Percentiles rank a stretch among this genome's conserved stretches.
Conservation (phyloP, 2,888 invertebrate species). For the Xanthorhoe spadicearia region DNA sequence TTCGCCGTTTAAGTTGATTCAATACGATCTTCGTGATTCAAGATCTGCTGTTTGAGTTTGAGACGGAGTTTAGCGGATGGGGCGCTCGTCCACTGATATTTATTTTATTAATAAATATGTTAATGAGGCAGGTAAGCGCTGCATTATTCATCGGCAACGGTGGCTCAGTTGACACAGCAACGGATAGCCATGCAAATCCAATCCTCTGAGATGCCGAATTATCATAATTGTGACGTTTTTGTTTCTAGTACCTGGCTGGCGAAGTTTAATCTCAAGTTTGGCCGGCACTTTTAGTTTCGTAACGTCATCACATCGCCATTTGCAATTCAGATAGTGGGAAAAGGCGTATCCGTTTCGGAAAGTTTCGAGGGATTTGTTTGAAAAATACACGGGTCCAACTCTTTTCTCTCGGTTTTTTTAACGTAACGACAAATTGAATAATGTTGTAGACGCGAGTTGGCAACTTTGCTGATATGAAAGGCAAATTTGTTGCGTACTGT, state of each 20-base stretch:
- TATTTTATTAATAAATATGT: conserved; percentile 85
- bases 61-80: conserved; percentile 12
- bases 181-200: conserved; percentile 84
- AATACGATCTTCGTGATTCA: background rate
- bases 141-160: conserved; percentile 81
- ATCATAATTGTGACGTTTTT: conserved; percentile 85
- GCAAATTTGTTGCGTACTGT: conserved; percentile 43
- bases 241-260: conserved; percentile 79
- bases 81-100: conserved; percentile 74
- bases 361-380: conserved; percentile 77
- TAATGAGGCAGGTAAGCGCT: conserved; percentile 81
- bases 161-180: conserved; percentile 82
- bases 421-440: conserved; percentile 76
- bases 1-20: background rate
- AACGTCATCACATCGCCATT: conserved; percentile 79
- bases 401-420: conserved; percentile 67
- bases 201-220: conserved; percentile 80
- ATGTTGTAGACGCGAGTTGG: conserved; percentile 61
- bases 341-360: conserved; percentile 74
- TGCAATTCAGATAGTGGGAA: conserved; percentile 83
- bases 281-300: conserved; percentile 82
- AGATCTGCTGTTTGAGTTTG: background rate
- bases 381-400: conserved; percentile 74
- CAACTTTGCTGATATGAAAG: conserved; percentile 45
- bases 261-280: conserved; percentile 84